phyloP scores from a whole-genome alignment of 2,888 invertebrate genomes.

The Oscheius myriophilus region DNA sequence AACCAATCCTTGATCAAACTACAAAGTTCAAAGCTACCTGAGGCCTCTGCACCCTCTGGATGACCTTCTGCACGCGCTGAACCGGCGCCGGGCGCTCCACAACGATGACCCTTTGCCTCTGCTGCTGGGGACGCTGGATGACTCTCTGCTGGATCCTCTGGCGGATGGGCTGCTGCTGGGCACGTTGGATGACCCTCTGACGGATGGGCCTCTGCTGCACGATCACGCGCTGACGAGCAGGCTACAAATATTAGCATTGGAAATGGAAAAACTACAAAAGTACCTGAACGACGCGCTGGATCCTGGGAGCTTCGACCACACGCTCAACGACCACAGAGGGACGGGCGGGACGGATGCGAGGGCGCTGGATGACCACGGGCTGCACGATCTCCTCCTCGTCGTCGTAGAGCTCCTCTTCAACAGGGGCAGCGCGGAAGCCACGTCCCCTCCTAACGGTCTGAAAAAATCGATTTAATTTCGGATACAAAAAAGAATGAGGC shows the following conservation, averaged over 20 bases:
- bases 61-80: constrained; percentile 14
- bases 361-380: constrained; percentile 17
- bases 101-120: constrained; percentile 15
- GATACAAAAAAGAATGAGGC: too few relatives aligned
- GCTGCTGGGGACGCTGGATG: constrained; percentile 18
- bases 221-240: constrained; percentile 19
- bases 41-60: constrained; percentile 7
- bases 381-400: constrained; percentile 15
- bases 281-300: constrained; percentile 27
- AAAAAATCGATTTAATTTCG: not conserved
- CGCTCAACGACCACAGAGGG: constrained; percentile 20
- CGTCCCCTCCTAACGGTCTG: constrained; percentile 3
- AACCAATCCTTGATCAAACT: not conserved
- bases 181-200: constrained; percentile 15
- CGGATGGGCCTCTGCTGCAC: constrained; percentile 11
- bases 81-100: constrained; percentile 20
- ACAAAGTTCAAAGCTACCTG: constrained; percentile 15
- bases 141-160: constrained; percentile 1
- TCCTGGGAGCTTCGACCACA: constrained; percentile 14
- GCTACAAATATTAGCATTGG: not conserved
- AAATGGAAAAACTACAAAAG: not conserved
- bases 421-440: constrained; percentile 1
- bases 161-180: not conserved
- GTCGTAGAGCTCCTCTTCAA: constrained; percentile 2
- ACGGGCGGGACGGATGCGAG: not conserved